Evolutionary conservation across 2,113 vertebrate species (phyloP).

Genomic region (Opisthocomus hoazin): DNA sequence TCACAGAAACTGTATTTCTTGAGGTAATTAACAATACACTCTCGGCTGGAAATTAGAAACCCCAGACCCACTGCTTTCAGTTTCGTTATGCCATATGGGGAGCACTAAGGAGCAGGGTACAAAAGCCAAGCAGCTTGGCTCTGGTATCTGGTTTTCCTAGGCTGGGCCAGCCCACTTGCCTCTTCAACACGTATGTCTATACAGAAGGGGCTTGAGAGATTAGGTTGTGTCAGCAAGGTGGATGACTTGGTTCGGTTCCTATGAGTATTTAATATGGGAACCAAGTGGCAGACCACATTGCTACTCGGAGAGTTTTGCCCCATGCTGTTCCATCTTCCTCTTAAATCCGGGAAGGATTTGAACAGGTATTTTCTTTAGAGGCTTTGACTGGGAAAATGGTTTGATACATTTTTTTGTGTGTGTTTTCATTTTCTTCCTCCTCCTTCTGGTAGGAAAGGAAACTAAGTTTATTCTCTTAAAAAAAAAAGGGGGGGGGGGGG

Average conservation of each 20-base stretch:
- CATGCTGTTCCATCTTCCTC: neutral
- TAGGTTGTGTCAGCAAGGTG: neutral
- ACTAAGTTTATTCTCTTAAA: neutral
- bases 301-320: neutral
- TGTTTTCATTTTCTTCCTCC: neutral
- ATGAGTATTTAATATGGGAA: neutral
- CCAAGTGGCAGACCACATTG: neutral
- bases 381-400: neutral
- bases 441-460: neutral
- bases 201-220: neutral
- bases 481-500: no score
- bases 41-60: neutral
- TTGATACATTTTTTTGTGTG: neutral
- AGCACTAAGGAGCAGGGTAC: neutral
- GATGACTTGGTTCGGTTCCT: neutral
- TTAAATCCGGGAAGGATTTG: neutral
- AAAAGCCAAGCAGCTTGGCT: constrained; percentile 9
- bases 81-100: neutral
- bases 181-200: neutral
- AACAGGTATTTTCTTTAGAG: neutral
- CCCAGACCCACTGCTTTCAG: neutral
- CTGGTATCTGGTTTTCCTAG: neutral
- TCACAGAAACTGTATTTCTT: neutral
- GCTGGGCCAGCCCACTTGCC: neutral
- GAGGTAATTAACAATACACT: neutral